Percentiles rank a stretch among this genome's conserved stretches.
Evolutionary conservation across 2,888 invertebrate species (phyloP).

Genomic region (Ametastegia equiseti): DNA sequence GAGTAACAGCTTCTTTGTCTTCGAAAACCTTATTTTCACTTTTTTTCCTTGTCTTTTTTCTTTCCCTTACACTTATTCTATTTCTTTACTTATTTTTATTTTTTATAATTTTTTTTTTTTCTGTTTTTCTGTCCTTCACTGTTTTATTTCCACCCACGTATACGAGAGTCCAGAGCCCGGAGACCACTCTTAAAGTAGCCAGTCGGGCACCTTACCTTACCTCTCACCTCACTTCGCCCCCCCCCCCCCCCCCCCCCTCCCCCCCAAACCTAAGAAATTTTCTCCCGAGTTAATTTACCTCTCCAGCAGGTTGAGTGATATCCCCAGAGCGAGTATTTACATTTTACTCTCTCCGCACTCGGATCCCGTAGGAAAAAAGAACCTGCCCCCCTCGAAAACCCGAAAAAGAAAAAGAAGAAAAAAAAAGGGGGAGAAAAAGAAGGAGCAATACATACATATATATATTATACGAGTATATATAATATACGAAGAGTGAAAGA

Average conservation of each 20-base stretch:
- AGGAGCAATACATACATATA: neutral
- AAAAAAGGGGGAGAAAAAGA: neutral
- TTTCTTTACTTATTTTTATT: conserved; percentile 47
- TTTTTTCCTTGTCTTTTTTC: conserved; percentile 45
- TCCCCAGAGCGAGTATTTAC: conserved; percentile 59
- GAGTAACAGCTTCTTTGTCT: conserved; percentile 41
- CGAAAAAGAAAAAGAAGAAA: neutral
- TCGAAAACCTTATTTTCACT: conserved; percentile 31
- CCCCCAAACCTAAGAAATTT: conserved; percentile 44
- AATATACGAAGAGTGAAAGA: neutral
- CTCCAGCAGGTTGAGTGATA: conserved; percentile 54
- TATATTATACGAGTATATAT: too few species aligned
- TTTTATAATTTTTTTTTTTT: conserved; percentile 52
- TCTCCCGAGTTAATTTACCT: conserved; percentile 65
- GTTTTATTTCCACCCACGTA: neutral
- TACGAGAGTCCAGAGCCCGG: neutral
- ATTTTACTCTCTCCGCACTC: conserved; percentile 56
- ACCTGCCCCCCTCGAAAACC: neutral
- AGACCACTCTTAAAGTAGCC: neutral
- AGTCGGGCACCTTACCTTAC: too few species aligned
- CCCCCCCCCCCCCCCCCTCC: too few species aligned
- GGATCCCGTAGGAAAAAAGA: neutral
- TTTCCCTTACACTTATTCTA: conserved; percentile 51
- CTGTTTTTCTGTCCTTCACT: neutral
- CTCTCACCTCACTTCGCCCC: too few species aligned